Evolutionary conservation across 2,888 invertebrate genomes (phyloP).

Genomic region (Synergus gifuensis): DNA sequence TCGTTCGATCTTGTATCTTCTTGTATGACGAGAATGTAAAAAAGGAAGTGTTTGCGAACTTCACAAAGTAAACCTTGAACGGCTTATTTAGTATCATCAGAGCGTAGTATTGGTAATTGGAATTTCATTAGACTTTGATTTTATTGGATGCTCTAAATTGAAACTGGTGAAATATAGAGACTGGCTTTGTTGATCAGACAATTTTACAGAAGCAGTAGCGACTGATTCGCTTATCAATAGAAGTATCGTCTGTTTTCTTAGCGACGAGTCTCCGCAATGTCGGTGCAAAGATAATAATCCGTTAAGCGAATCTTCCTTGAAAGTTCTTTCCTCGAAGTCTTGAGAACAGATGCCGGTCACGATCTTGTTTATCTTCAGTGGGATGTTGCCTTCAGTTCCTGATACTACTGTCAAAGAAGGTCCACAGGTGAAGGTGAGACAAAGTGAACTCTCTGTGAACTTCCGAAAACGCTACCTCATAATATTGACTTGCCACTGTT

Average conservation of each 20-base stretch:
- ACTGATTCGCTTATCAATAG: too few relatives aligned
- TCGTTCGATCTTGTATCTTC: too few relatives aligned
- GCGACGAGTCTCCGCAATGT: not conserved
- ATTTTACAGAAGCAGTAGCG: not conserved
- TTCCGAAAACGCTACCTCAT: too few relatives aligned
- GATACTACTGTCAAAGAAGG: too few relatives aligned
- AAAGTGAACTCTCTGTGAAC: too few relatives aligned
- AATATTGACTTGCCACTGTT: too few relatives aligned
- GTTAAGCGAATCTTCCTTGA: constrained; percentile 42
- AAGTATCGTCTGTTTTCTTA: too few relatives aligned
- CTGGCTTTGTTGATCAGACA: constrained; percentile 7
- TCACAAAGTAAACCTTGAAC: not conserved
- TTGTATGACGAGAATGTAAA: not conserved
- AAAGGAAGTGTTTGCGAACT: not conserved
- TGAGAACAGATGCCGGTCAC: constrained; percentile 53
- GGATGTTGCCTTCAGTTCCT: not conserved
- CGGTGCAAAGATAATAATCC: not conserved
- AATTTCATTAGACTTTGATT: not conserved
- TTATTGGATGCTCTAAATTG: not conserved
- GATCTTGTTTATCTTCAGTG: constrained; percentile 43
- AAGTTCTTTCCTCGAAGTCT: constrained; percentile 48
- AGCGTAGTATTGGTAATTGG: not conserved
- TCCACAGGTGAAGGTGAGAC: too few relatives aligned
- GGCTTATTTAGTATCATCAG: not conserved
- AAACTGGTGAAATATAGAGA: not conserved